Conservation (phyloP, 2,888 invertebrate species). For the Himalopsyche japonica region DNA sequence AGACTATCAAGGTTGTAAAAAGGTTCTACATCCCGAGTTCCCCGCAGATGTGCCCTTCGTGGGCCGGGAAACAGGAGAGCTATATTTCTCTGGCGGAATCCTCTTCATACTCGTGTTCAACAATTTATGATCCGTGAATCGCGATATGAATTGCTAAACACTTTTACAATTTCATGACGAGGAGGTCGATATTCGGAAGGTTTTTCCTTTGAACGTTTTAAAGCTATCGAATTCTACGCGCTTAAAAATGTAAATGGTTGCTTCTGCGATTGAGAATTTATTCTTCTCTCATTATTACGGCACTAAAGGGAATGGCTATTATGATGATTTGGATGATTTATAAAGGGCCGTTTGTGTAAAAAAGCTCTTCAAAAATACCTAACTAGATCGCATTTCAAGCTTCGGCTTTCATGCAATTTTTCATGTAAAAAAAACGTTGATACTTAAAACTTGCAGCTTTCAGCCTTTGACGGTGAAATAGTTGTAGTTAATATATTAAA, state of each 20-base stretch:
- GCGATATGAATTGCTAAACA: slow-evolving; percentile 32
- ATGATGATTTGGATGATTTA: not conserved
- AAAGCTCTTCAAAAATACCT: not conserved
- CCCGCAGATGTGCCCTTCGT: slow-evolving; percentile 7
- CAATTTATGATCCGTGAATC: slow-evolving; percentile 31
- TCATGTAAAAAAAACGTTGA: too few species aligned
- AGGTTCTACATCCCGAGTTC: not conserved
- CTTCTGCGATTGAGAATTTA: not conserved
- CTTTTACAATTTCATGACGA: slow-evolving; percentile 28
- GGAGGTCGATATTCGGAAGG: slow-evolving; percentile 2
- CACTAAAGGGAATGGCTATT: not conserved
- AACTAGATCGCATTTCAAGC: not conserved
- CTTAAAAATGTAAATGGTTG: not conserved
- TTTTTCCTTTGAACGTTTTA: not conserved
- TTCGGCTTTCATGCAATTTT: not conserved
- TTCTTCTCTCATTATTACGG: not conserved
- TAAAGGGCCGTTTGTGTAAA: not conserved
- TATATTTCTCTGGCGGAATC: not conserved
- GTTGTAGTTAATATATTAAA: not conserved
- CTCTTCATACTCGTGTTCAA: slow-evolving; percentile 3
- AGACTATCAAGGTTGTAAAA: not conserved
- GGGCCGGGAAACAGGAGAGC: not conserved
- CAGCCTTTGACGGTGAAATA: not conserved
- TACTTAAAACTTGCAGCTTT: too few species aligned
- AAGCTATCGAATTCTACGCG: not conserved